Conservation (phyloP, 2,888 invertebrate species). For the Heteromyza rotundicornis region DNA sequence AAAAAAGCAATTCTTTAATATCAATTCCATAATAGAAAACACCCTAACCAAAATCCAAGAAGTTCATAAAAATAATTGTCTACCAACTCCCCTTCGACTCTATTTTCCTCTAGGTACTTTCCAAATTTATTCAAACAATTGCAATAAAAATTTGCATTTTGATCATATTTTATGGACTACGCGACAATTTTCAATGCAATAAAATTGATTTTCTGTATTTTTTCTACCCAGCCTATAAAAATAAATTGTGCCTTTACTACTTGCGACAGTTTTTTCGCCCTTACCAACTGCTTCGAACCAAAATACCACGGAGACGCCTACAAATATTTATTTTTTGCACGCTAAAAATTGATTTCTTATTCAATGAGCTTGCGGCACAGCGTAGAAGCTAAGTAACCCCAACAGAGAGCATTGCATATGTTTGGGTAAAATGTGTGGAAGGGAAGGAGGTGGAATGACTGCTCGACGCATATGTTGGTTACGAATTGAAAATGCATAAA, state of each 20-base stretch:
- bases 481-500: not conserved
- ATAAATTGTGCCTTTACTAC: too few species aligned
- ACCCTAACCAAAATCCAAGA: too few species aligned
- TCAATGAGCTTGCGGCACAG: not conserved
- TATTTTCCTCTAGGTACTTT: too few species aligned
- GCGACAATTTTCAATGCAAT: not conserved
- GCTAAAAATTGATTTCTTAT: not conserved
- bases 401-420: too few species aligned
- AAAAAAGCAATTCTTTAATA: too few species aligned
- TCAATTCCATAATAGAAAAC: too few species aligned
- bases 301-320: not conserved
- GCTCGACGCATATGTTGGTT: not conserved
- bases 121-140: not conserved
- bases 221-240: too few species aligned
- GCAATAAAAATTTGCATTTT: conserved; percentile 1
- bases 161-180: not conserved
- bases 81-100: too few species aligned
- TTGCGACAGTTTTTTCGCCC: too few species aligned
- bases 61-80: too few species aligned
- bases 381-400: not conserved
- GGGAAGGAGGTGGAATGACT: not conserved
- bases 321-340: not conserved
- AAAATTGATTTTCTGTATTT: not conserved
- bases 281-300: not conserved
- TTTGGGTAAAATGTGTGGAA: not conserved